Conservation (phyloP, 2,797 vertebrate genomes). For the Denticeps clupeoides region DNA sequence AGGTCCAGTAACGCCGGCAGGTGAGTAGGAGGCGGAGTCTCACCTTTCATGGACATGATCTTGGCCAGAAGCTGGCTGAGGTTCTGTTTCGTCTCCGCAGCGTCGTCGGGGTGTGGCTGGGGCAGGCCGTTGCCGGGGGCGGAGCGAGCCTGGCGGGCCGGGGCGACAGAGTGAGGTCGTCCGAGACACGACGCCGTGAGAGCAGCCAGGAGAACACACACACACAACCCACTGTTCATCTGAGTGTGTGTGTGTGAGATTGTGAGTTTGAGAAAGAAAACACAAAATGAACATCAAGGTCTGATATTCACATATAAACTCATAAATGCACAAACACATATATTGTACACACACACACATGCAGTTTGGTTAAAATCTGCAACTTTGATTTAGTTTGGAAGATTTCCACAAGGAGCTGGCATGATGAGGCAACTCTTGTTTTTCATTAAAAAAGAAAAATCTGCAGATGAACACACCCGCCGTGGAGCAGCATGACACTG, state of each 20-base stretch:
- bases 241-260: slow-evolving; percentile 11
- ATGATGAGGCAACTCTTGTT: too few species aligned
- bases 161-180: slow-evolving; percentile 52
- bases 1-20: neutral
- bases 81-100: slow-evolving; percentile 67
- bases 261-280: neutral
- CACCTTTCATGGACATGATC: slow-evolving; percentile 87
- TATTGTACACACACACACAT: too few species aligned
- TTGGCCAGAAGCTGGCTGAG: slow-evolving; percentile 74
- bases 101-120: slow-evolving; percentile 48
- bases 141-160: slow-evolving; percentile 51
- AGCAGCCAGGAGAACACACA: slow-evolving; percentile 72
- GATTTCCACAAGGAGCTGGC: too few species aligned
- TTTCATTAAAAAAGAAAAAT: too few species aligned
- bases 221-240: slow-evolving; percentile 49
- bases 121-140: slow-evolving; percentile 44
- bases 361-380: too few species aligned
- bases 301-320: too few species aligned
- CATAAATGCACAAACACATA: too few species aligned
- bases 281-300: too few species aligned
- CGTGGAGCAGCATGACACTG: too few species aligned
- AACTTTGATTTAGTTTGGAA: too few species aligned
- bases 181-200: slow-evolving; percentile 67
- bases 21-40: neutral
- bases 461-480: too few species aligned